phyloP scores from a whole-genome alignment of 92 coral and sea anemone genomes.

The Phenganax subtilis region DNA sequence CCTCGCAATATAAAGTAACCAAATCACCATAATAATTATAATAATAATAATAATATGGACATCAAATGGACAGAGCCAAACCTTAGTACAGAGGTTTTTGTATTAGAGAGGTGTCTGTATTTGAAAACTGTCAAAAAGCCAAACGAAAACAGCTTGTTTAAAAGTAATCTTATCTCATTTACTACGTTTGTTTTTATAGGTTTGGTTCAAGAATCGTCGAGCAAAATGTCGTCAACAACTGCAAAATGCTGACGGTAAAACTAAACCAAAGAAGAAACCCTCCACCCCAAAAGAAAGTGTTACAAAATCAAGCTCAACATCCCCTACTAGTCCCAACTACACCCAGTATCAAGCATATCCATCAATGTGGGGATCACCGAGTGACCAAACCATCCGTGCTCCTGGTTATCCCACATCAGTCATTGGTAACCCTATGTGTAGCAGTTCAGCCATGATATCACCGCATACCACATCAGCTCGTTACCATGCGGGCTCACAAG shows the following conservation, averaged over 20 bases:
- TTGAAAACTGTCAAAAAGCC: slow-evolving; percentile 16
- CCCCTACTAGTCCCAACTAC: slow-evolving; percentile 18
- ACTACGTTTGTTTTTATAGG: slow-evolving; percentile 44
- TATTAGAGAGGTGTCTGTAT: slow-evolving; percentile 21
- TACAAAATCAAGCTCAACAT: slow-evolving; percentile 18
- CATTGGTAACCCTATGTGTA: slow-evolving; percentile 44
- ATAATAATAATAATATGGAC: too few species aligned
- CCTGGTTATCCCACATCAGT: slow-evolving; percentile 44
- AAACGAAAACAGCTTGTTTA: background rate
- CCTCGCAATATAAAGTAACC: too few species aligned
- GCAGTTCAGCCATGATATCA: slow-evolving; percentile 35
- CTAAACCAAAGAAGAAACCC: slow-evolving; percentile 13
- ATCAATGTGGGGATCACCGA: slow-evolving; percentile 40
- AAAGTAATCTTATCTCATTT: background rate
- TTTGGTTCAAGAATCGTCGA: slow-evolving; percentile 97
- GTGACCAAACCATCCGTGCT: slow-evolving; percentile 34
- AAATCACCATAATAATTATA: too few species aligned
- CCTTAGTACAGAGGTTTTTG: too few species aligned
- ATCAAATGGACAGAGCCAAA: too few species aligned
- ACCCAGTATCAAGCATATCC: slow-evolving; percentile 36
- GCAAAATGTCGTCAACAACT: slow-evolving; percentile 85
- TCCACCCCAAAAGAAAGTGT: slow-evolving; percentile 11
- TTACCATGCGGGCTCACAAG: slow-evolving; percentile 37
- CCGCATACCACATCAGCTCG: slow-evolving; percentile 33
- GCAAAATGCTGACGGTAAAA: slow-evolving; percentile 11